Base-by-base conservation (phyloP, 1,140 invertebrate species). In the Papilio polyxenes region DNA sequence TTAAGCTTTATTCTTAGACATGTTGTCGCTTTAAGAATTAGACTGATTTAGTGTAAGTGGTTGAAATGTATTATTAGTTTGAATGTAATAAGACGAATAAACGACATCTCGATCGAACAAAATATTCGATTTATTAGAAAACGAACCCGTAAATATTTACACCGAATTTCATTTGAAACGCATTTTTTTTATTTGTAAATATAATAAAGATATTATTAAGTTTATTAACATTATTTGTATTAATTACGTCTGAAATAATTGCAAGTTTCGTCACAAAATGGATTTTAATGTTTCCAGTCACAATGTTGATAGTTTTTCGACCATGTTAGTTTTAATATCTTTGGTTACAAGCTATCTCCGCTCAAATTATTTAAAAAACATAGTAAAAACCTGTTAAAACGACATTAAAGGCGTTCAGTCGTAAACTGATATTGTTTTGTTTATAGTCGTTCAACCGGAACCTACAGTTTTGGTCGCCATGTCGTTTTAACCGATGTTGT, bases 21-120 rank as follows among this genome's bases (percentile, higher is more conserved):
- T 92, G 84, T 90, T 90, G 89, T 94, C 93, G 91, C 92, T 94
- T 93, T 94, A 94, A 94, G 93, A 92, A 93, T 93, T 94, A 94
- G 93, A 94, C 93, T 94, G 93, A 94, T 94, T 93, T 93, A 93
- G 90, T 89, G 88, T 94, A 94, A 94, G 93, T 92, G 23, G 90
- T 93, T 94, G 88, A 90, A 90, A 90, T 87, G 87, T 92, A 93
- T 88, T 91, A 87, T 92, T 92, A 92, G 89, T 92, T 91, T 86
- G 91, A 88, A 87, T 91, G 82, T 91, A 89, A 87, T 89, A 78
- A 84, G 75, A 86, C 87, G 85, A 89, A 89, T 87, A 77, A 84
- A 87, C 86, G 86, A 87, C 81, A 88, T 85, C 87, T 85, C 88
- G 89, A 91, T 86, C 88, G 87, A 90, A 87, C 80, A 83, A 80